These are phyloP conservation scores for Cepphus grylle DNA, from an alignment of 2,113 vertebrate species.

Conservation along the genomic window DNA sequence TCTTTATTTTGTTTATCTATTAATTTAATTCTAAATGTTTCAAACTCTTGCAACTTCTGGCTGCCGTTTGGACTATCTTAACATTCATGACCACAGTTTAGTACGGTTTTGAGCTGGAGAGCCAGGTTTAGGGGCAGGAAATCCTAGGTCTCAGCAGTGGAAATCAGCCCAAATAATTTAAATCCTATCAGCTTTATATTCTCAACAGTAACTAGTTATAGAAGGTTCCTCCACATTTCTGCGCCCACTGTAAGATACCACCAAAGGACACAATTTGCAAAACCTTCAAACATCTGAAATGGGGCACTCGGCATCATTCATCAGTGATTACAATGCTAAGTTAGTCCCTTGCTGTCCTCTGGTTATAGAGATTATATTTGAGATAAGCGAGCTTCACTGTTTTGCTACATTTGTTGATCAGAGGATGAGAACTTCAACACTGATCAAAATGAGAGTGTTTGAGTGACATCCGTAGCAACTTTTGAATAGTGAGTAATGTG, in stretches of 20 bases:
- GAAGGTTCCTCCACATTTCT: background rate
- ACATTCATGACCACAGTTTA: background rate
- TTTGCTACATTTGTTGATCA: background rate
- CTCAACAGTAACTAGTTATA: background rate
- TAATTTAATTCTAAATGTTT: background rate
- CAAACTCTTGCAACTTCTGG: background rate
- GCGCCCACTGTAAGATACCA: background rate
- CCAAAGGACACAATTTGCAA: background rate
- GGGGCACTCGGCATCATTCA: background rate
- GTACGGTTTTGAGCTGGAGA: background rate
- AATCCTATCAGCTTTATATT: background rate
- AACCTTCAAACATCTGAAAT: background rate
- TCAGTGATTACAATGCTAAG: background rate
- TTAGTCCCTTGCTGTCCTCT: background rate
- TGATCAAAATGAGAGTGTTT: background rate
- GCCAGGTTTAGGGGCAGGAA: background rate
- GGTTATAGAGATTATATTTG: background rate
- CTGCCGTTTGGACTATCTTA: background rate
- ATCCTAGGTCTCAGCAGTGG: background rate
- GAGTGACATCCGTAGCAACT: background rate
- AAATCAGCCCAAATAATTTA: background rate
- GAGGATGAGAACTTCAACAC: background rate
- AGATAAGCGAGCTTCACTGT: background rate
- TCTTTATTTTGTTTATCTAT: background rate
- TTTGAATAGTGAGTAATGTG: background rate